Evolutionary conservation across 64 coral and sea anemone species (phyloP).

Genomic region (Montipora efflorescens): DNA sequence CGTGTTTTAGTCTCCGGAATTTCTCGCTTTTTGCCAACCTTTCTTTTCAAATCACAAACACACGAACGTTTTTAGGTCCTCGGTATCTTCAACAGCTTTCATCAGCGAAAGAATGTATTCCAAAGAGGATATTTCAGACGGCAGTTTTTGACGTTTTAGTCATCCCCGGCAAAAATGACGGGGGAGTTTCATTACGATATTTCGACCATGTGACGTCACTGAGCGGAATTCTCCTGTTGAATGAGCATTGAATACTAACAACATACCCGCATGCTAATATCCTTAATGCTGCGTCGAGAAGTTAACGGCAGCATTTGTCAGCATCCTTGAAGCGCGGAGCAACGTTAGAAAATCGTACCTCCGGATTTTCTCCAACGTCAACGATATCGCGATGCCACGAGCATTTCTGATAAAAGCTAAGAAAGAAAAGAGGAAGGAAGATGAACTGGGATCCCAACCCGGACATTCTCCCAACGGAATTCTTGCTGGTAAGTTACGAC

Average conservation of each 20-base stretch:
- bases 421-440: slow-evolving; percentile 46
- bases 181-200: slow-evolving; percentile 70
- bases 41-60: not conserved
- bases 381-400: slow-evolving; percentile 53
- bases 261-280: slow-evolving; percentile 55
- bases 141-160: not conserved
- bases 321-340: slow-evolving; percentile 31
- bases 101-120: not conserved
- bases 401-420: slow-evolving; percentile 72
- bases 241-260: slow-evolving; percentile 69
- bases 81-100: not conserved
- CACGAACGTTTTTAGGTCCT: not conserved
- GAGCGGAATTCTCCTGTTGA: slow-evolving; percentile 81
- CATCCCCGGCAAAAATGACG: slow-evolving; percentile 18
- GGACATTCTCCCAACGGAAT: slow-evolving; percentile 14
- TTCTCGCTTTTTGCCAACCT: slow-evolving; percentile 17
- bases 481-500: not conserved
- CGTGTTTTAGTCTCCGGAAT: slow-evolving; percentile 12
- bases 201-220: slow-evolving; percentile 71
- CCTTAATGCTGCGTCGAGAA: slow-evolving; percentile 59
- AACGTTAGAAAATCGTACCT: slow-evolving; percentile 36
- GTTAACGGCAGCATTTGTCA: slow-evolving; percentile 65
- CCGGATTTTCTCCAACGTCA: slow-evolving; percentile 57
- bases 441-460: not conserved
- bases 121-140: not conserved